Evolutionary conservation across 1,140 invertebrate species (phyloP).

Genomic region (Hyposmocoma kahamanoa): DNA sequence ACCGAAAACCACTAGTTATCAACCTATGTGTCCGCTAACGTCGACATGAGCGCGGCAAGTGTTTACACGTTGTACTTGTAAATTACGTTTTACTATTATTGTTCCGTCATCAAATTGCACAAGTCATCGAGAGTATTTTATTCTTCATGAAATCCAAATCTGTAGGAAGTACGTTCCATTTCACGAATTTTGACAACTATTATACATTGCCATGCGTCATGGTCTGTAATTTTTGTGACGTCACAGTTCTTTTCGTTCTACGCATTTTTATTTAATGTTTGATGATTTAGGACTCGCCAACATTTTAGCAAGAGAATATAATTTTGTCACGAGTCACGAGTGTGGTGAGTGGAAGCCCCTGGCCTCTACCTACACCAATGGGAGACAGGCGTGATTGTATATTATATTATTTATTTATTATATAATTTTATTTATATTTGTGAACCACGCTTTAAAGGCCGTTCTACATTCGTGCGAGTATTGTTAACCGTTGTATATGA

Average conservation of each 20-base stretch:
- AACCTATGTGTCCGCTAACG: slow-evolving; percentile 15
- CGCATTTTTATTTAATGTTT: too few relatives aligned
- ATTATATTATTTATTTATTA: too few relatives aligned
- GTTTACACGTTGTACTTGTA: slow-evolving; percentile 14
- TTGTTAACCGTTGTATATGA: too few relatives aligned
- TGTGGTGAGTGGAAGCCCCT: too few relatives aligned
- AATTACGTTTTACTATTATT: slow-evolving; percentile 15
- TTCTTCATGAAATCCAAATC: slow-evolving; percentile 17
- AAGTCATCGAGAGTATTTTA: slow-evolving; percentile 47
- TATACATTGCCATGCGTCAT: slow-evolving; percentile 17
- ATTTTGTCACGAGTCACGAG: too few relatives aligned
- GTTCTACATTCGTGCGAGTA: too few relatives aligned
- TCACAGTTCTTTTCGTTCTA: neutral
- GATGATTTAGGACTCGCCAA: too few relatives aligned
- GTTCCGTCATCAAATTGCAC: slow-evolving; percentile 49
- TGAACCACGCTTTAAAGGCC: too few relatives aligned
- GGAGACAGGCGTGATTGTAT: too few relatives aligned
- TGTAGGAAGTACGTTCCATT: slow-evolving; percentile 36
- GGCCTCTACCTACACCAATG: too few relatives aligned
- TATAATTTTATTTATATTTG: too few relatives aligned
- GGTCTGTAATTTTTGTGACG: neutral
- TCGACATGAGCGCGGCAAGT: slow-evolving; percentile 27
- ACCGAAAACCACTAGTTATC: slow-evolving; percentile 16
- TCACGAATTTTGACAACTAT: slow-evolving; percentile 29
- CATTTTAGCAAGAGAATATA: too few relatives aligned